Percentiles rank a stretch among this genome's conserved stretches.
phyloP scores from a whole-genome alignment of 2,888 invertebrate species.

The Caenorhabditis panamensis region DNA sequence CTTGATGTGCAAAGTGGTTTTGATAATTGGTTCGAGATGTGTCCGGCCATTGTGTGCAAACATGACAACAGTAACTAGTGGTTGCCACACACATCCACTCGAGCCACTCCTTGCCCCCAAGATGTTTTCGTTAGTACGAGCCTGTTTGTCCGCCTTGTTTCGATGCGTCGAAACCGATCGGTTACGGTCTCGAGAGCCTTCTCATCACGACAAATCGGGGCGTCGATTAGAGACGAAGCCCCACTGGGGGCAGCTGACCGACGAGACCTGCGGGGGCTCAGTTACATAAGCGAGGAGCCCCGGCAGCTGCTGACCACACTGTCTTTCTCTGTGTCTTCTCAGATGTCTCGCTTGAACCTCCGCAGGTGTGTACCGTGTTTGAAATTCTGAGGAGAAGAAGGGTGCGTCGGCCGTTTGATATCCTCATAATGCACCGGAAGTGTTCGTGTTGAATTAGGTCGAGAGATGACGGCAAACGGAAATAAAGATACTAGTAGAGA shows the following conservation, averaged over 20 bases:
- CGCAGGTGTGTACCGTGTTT: conserved; percentile 39
- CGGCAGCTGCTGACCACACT: conserved; percentile 38
- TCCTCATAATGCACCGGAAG: conserved; percentile 27
- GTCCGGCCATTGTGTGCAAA: conserved; percentile 13
- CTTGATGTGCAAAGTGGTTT: conserved; percentile 58
- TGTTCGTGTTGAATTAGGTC: conserved; percentile 13
- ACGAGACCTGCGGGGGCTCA: conserved; percentile 10
- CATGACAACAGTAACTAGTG: conserved; percentile 22
- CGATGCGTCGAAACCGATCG: conserved; percentile 23
- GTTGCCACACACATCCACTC: conserved; percentile 12
- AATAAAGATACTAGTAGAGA: background rate
- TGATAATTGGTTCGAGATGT: conserved; percentile 45
- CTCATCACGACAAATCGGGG: conserved; percentile 34
- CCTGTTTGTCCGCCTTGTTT: conserved; percentile 5
- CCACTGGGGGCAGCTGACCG: conserved; percentile 18
- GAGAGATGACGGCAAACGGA: conserved; percentile 2
- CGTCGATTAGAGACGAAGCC: conserved; percentile 15
- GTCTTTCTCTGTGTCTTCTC: conserved; percentile 17
- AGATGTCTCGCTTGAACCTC: conserved; percentile 9
- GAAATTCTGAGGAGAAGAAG: conserved; percentile 10
- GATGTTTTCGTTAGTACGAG: conserved; percentile 19
- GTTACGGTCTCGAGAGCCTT: conserved; percentile 26
- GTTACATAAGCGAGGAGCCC: conserved; percentile 28
- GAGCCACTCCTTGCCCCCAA: conserved; percentile 16
- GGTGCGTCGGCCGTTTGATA: conserved; percentile 11